These are phyloP conservation scores for Ictalurus furcatus DNA, from an alignment of 2,113 vertebrate genomes.

Conservation along the genomic window DNA sequence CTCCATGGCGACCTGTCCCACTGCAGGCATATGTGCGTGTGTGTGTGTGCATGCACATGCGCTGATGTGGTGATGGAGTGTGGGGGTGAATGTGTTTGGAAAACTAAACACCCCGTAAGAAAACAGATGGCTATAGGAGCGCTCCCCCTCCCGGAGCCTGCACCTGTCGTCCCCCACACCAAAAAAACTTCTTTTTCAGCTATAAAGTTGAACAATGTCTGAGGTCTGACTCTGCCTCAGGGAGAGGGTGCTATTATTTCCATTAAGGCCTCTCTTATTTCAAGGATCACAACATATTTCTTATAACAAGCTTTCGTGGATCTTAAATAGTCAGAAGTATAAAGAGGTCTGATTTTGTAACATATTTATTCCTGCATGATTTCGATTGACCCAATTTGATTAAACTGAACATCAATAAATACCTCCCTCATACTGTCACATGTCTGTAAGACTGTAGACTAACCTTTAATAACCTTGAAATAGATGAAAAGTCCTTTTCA, in stretches of 20 bases:
- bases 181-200: conserved; percentile 66
- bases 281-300: conserved; percentile 8
- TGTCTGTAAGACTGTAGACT: conserved; percentile 10
- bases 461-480: conserved; percentile 38
- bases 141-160: conserved; percentile 65
- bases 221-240: conserved; percentile 34
- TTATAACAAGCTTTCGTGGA: conserved; percentile 9
- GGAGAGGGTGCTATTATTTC: conserved; percentile 27
- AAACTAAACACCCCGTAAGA: conserved; percentile 62
- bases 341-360: not conserved
- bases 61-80: conserved; percentile 61
- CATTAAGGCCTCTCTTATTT: conserved; percentile 41
- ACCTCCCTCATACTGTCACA: conserved; percentile 51
- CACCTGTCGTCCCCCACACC: conserved; percentile 71
- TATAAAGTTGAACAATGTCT: conserved; percentile 76
- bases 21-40: conserved; percentile 43
- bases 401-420: not conserved
- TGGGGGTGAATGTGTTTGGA: conserved; percentile 69
- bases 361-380: not conserved
- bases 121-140: conserved; percentile 76
- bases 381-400: not conserved
- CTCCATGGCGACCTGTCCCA: conserved; percentile 70
- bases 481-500: conserved; percentile 44
- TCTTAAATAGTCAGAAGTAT: not conserved
- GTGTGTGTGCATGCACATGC: conserved; percentile 51